Evolutionary conservation across 2,113 vertebrate species (phyloP), one percentile per base, ranked within the genome.

Genomic region (Gyps fulvus): DNA sequence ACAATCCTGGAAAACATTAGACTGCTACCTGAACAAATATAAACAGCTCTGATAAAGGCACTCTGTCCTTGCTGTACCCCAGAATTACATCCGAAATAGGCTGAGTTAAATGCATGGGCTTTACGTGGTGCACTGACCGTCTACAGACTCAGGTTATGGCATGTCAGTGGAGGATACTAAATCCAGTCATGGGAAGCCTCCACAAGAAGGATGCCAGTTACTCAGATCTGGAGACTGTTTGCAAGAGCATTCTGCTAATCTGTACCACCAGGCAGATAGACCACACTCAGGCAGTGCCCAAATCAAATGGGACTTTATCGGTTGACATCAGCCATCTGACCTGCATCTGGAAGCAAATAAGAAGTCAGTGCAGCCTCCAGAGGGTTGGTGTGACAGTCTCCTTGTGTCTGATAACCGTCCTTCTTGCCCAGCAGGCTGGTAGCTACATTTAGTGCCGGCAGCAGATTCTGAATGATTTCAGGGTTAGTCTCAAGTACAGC

Each of bases 121-220:
- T 10, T 36, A 0, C 40, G 31, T 45, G 62, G 19, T 69, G 7
- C 45, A 31, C 13, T 45, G 34, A 20, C 18, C 3, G 0, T 40
- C 59, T 84, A 19, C 15, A 65, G 70, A 27, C 29, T 57, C 13
- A 9, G 52, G 49, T 76, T 76, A 20, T 3, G 4, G 16, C 40
- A 49, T 14, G 11, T 76, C 21, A 43, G 40, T 57, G 74, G 11
- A 61, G 32, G 43, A 32, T 65, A 13, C 67, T 79, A 88, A 88
- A 85, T 80, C 43, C 23, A 38, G 29, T 31, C n/a, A 8, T 11
- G 36, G 63, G 57, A 87, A 50, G n/a, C 32, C 20, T 90, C 69
- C 31, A 11, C 5, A 11, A 78, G 40, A 69, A 83, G 52, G 66
- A 43, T 58, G 16, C 16, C 16, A 3, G 18, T 90, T 79, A 36